Conservation (phyloP, 2,888 invertebrate species). For the Steinernema hermaphroditum region DNA sequence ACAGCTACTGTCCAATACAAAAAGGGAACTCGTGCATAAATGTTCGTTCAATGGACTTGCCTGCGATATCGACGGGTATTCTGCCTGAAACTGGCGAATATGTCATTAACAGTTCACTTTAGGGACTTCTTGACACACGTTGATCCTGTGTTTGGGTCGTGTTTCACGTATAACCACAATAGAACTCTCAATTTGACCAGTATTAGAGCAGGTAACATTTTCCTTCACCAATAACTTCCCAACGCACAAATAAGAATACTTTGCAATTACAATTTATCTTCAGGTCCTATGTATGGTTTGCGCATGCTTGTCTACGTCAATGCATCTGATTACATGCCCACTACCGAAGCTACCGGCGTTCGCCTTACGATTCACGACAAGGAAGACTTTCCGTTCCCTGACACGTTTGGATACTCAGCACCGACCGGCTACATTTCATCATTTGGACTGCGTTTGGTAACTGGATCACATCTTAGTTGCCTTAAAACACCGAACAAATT, state of each 20-base stretch:
- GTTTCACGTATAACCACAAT: constrained; percentile 62
- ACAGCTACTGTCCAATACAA: constrained; percentile 56
- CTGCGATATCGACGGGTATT: constrained; percentile 64
- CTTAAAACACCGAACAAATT: too few relatives aligned
- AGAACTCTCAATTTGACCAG: constrained; percentile 52
- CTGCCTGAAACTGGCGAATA: background rate
- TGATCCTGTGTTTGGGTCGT: constrained; percentile 61
- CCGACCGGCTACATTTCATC: constrained; percentile 63
- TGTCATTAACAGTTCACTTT: constrained; percentile 11
- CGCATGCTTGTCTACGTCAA: constrained; percentile 63
- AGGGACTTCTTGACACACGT: constrained; percentile 60
- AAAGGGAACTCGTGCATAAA: constrained; percentile 64
- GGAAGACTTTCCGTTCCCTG: constrained; percentile 64
- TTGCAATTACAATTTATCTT: too few relatives aligned
- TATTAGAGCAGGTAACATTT: constrained; percentile 53
- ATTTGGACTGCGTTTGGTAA: constrained; percentile 57
- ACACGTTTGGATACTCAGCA: constrained; percentile 59
- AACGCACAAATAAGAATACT: too few relatives aligned
- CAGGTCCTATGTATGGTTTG: constrained; percentile 64
- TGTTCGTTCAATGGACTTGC: constrained; percentile 65
- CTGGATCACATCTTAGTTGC: background rate
- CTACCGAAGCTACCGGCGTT: constrained; percentile 63
- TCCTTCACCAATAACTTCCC: too few relatives aligned
- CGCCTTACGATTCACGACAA: constrained; percentile 63
- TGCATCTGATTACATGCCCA: constrained; percentile 63